Evolutionary conservation across 2,888 invertebrate species (phyloP), one percentile per base, ranked within the genome.

Genomic region (Meiosimyza platycephala): DNA sequence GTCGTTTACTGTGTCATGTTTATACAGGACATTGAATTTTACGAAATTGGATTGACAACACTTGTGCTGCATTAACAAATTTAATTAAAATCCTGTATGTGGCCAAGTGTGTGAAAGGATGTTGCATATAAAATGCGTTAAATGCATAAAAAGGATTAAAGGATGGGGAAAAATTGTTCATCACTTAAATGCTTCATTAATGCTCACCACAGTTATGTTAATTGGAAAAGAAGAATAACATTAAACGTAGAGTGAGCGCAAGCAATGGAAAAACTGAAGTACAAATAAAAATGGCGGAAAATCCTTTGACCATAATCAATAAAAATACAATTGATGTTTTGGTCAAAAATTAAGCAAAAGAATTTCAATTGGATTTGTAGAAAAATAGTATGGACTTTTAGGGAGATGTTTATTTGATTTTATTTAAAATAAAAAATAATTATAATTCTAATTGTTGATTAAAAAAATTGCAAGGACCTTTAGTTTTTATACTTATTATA

Each of bases 161-260:
- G 47, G 40, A 9, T 6, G 40, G 40, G 4, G 9, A 9, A 9
- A 48, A 12, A 54, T 28, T 70, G 70, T 54, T n/a, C 63, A 33
- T 16, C 62, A 62, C 62, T 70, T 70, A 70, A 70, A 70, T 63
- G 70, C 15, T 52, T 63, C 70, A 62, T 47, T 70, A 70, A 62
- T 54, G 54, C 18, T 28, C 18, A 18, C 54, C 70, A 22, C 63
- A 70, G 55, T 63, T 59, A 60, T 59, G 52, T 33, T 70, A 54
- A 55, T 67, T 55, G 60, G 60, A 69, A 51, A 60, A 40, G 40
- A 40, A 40, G 40, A 40, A 68, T 50, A 68, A 68, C 50, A 66
- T 65, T 50, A 18, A 57, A 57, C 40, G 40, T 40, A 6, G 9
- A n/a, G n/a, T n/a, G n/a, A n/a, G n/a, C n/a, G n/a, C n/a, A n/a